These are phyloP conservation scores for Andrena haemorrhoa DNA, from an alignment of 2,888 invertebrate genomes.

Conservation along the genomic window DNA sequence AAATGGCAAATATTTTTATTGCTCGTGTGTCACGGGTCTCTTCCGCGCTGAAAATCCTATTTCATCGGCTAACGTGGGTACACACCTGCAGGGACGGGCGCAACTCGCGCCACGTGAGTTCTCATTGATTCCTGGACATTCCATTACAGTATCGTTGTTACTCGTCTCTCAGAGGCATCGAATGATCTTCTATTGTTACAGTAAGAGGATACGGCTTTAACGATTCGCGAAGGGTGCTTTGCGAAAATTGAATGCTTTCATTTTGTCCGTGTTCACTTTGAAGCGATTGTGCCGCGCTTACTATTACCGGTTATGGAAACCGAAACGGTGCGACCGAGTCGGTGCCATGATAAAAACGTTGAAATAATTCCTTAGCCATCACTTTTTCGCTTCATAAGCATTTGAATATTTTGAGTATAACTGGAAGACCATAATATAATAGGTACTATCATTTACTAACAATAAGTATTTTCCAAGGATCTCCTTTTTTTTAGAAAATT, in stretches of 20 bases:
- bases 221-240: slow-evolving; percentile 39
- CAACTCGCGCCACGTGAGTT: slow-evolving; percentile 28
- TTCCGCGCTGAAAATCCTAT: slow-evolving; percentile 62
- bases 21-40: slow-evolving; percentile 39
- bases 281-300: slow-evolving; percentile 38
- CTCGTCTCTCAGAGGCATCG: slow-evolving; percentile 41
- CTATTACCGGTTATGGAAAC: background rate
- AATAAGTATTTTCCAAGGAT: no score
- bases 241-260: slow-evolving; percentile 63
- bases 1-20: slow-evolving; percentile 64
- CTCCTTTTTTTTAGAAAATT: no score
- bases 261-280: slow-evolving; percentile 64
- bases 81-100: slow-evolving; percentile 23
- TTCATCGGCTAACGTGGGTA: slow-evolving; percentile 41
- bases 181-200: slow-evolving; percentile 64
- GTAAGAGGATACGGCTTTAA: slow-evolving; percentile 54
- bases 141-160: slow-evolving; percentile 60
- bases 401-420: background rate
- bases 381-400: background rate
- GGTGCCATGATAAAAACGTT: slow-evolving; percentile 9
- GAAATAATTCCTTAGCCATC: background rate
- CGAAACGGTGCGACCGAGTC: background rate
- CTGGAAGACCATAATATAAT: background rate
- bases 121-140: slow-evolving; percentile 57
- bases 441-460: background rate